Conservation (phyloP, 2,888 invertebrate genomes). For the Hartigia nigra region DNA sequence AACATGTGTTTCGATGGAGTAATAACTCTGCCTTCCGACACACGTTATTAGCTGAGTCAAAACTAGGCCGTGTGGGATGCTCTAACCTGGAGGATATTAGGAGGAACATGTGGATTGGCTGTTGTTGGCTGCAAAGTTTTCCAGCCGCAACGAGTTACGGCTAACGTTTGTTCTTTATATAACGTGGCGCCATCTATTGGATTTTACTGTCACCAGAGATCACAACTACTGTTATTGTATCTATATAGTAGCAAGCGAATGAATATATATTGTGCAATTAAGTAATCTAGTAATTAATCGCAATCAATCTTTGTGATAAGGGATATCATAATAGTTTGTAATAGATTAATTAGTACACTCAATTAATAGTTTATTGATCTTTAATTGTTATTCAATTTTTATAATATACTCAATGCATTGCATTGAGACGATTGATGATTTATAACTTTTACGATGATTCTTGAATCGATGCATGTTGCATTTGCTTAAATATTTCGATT, state of each 20-base stretch:
- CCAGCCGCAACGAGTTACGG: neutral
- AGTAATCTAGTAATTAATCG: neutral
- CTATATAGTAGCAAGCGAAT: neutral
- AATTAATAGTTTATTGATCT: no score
- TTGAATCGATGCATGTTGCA: neutral
- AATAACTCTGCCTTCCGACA: neutral
- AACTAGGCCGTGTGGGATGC: neutral
- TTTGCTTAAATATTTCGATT: neutral
- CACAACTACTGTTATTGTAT: no score
- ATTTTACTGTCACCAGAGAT: neutral
- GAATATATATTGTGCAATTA: neutral
- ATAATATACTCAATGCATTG: no score
- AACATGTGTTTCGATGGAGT: neutral
- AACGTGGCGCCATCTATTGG: neutral
- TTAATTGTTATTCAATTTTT: no score
- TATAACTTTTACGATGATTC: neutral
- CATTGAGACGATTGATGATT: neutral
- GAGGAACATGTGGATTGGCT: neutral
- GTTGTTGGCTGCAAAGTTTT: slow-evolving; percentile 4
- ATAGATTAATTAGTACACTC: neutral
- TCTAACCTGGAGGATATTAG: neutral
- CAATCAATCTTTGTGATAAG: neutral
- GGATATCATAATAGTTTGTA: neutral
- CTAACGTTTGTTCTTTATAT: neutral
- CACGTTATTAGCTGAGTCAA: neutral